A percentile compares a stretch with the other conserved stretches of the same genome.
Evolutionary conservation across 2,797 vertebrate species (phyloP).

Genomic region (Bovichtus diacanthus): DNA sequence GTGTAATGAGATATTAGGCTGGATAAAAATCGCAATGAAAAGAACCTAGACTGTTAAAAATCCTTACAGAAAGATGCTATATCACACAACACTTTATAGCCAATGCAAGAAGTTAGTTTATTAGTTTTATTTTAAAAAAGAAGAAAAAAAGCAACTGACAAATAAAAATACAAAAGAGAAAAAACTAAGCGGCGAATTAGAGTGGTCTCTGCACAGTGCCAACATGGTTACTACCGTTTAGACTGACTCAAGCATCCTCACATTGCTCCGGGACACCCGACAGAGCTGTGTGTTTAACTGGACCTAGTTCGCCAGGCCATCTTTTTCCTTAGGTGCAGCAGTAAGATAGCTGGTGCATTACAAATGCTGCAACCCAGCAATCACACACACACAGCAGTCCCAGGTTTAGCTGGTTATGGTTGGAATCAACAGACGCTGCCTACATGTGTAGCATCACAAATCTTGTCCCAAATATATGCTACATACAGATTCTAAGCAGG

Average conservation of each 20-base stretch:
- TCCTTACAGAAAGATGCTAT: not conserved
- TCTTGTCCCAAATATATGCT: not conserved
- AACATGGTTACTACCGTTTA: slow-evolving; percentile 12
- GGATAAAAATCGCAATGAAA: too few species aligned
- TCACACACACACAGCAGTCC: not conserved
- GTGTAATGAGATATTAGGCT: not conserved
- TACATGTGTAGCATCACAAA: not conserved
- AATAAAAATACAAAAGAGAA: slow-evolving; percentile 33
- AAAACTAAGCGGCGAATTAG: slow-evolving; percentile 38
- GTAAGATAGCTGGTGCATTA: not conserved
- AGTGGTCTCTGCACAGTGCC: not conserved
- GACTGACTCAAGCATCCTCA: slow-evolving; percentile 1
- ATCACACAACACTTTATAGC: not conserved
- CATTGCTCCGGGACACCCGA: not conserved
- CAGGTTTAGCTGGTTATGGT: not conserved
- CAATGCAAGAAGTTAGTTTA: slow-evolving; percentile 40
- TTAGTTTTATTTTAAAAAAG: slow-evolving; percentile 59
- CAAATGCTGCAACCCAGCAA: not conserved
- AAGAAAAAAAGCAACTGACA: slow-evolving; percentile 42
- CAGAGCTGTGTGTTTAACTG: not conserved
- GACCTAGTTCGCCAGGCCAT: not conserved
- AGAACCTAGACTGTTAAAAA: too few species aligned
- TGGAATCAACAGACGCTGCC: not conserved
- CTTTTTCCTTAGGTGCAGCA: not conserved
- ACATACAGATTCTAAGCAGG: not conserved